Percentiles rank a stretch among this genome's conserved stretches.
phyloP scores from a whole-genome alignment of 2,113 vertebrate species.

The Mustela lutreola region DNA sequence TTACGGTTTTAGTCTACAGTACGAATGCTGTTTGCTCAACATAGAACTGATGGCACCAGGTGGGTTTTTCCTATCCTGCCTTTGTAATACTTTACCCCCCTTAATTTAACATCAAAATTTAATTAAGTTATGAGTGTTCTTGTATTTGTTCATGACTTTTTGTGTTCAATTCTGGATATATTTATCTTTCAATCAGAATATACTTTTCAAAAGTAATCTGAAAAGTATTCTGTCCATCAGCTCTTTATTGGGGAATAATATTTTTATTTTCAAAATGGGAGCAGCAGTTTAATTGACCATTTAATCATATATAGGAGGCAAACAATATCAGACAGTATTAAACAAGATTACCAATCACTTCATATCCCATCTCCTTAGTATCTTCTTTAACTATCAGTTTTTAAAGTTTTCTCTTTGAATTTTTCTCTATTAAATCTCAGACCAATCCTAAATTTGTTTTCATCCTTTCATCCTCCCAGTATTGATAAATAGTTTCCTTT shows the following conservation, averaged over 20 bases:
- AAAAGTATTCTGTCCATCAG: not conserved
- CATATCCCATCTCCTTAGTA: not conserved
- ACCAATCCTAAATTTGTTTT: conserved; percentile 13
- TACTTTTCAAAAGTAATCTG: not conserved
- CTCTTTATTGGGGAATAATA: not conserved
- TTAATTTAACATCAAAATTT: not conserved
- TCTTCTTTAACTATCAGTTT: not conserved
- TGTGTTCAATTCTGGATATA: not conserved
- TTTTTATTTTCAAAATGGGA: not conserved
- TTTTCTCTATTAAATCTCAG: conserved; percentile 1
- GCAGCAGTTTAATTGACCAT: not conserved
- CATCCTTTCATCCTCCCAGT: conserved; percentile 63
- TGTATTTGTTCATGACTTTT: not conserved
- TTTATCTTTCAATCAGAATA: not conserved
- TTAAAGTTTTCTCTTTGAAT: not conserved
- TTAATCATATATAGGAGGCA: conserved; percentile 23
- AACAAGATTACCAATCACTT: not conserved
- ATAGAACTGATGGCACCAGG: not conserved
- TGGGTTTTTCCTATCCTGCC: not conserved
- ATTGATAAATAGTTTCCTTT: not conserved
- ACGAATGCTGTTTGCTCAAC: not conserved
- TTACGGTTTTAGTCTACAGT: not conserved
- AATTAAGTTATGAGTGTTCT: not conserved
- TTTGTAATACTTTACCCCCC: not conserved
- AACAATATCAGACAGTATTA: not conserved